Percentiles rank a stretch among this genome's conserved stretches.
phyloP scores from a whole-genome alignment of 1,140 invertebrate species.

The Trichonephila clavipes region DNA sequence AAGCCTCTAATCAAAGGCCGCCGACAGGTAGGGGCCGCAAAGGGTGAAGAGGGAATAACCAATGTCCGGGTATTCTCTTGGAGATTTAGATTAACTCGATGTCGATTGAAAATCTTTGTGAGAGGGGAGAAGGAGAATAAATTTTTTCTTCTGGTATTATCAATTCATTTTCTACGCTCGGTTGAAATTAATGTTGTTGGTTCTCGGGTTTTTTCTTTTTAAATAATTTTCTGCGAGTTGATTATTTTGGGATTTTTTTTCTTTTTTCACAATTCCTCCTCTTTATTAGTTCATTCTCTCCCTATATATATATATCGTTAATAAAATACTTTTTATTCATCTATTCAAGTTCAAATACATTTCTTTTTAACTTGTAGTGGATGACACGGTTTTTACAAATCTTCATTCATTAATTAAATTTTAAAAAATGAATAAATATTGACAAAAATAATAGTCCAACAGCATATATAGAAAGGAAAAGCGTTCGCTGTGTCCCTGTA shows the following conservation, averaged over 20 bases:
- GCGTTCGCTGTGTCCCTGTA: no score
- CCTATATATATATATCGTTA: no score
- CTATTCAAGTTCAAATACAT: no score
- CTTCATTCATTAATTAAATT: no score
- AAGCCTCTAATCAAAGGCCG: conserved; percentile 8
- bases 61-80: not conserved
- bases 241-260: not conserved
- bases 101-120: no score
- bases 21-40: not conserved
- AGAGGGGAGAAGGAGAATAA: not conserved
- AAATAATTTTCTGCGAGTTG: not conserved
- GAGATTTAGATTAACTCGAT: not conserved
- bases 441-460: no score
- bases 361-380: no score
- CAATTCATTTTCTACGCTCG: conserved; percentile 9
- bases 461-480: no score
- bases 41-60: not conserved
- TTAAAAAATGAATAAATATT: no score
- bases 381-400: no score
- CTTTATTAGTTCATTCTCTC: no score
- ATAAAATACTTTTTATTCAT: no score
- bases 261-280: not conserved
- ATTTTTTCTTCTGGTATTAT: not conserved
- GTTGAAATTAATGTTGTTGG: not conserved
- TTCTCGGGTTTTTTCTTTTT: not conserved